Conservation (phyloP, 1,140 invertebrate genomes). For the Calephelis nemesis region DNA sequence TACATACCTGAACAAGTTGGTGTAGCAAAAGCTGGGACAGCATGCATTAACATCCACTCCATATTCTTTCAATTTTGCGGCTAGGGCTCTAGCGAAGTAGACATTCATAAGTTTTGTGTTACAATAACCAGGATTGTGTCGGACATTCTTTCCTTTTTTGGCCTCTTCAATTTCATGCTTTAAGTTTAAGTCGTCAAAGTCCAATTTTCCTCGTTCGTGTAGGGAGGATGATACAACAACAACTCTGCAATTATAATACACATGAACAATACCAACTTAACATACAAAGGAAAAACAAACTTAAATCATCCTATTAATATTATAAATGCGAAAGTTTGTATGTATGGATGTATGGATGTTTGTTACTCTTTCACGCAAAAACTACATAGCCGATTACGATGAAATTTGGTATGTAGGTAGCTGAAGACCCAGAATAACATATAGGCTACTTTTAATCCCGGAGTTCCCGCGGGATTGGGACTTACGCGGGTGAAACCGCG, state of each 20-base stretch:
- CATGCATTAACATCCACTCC: conserved; percentile 86
- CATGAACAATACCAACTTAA: conserved; percentile 1
- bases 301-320: not conserved
- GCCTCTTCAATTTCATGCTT: conserved; percentile 65
- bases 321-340: too few species aligned
- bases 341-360: too few species aligned
- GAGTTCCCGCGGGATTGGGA: too few species aligned
- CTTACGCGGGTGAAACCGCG: too few species aligned
- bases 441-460: too few species aligned
- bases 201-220: conserved; percentile 79
- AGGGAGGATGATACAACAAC: conserved; percentile 78
- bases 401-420: too few species aligned
- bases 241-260: conserved; percentile 67
- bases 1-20: conserved; percentile 79
- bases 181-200: conserved; percentile 85
- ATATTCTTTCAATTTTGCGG: conserved; percentile 78
- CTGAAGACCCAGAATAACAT: too few species aligned
- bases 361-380: too few species aligned
- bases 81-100: conserved; percentile 84
- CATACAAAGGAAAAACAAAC: not conserved
- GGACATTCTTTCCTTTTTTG: conserved; percentile 52
- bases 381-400: too few species aligned
- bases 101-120: conserved; percentile 90
- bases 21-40: conserved; percentile 93
- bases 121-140: conserved; percentile 85